Evolutionary conservation across 2,797 vertebrate species (phyloP).

Genomic region (Rhynchotus rufescens): DNA sequence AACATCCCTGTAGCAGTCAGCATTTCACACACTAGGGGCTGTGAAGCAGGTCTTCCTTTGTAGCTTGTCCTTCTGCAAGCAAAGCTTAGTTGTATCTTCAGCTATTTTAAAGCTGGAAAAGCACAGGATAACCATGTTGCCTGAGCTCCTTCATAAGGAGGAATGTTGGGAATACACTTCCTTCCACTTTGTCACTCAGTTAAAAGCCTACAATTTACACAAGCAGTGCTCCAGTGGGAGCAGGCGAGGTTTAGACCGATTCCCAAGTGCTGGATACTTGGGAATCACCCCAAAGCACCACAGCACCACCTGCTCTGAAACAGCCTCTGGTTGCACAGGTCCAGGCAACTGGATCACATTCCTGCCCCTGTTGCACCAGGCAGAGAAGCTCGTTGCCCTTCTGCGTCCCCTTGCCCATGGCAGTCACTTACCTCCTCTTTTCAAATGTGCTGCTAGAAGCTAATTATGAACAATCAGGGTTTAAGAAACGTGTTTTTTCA

Average conservation of each 20-base stretch:
- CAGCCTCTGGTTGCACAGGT: conserved; percentile 52
- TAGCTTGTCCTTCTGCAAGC: background rate
- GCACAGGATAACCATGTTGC: background rate
- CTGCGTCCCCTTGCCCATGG: background rate
- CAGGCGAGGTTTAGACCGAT: background rate
- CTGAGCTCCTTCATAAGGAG: background rate
- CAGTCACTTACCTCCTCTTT: conserved; percentile 43
- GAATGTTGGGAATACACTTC: background rate
- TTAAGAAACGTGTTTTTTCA: conserved; percentile 17
- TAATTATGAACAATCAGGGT: conserved; percentile 60
- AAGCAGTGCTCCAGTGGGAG: background rate
- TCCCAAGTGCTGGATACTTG: background rate
- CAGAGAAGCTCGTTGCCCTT: conserved; percentile 32
- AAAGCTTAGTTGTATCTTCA: background rate
- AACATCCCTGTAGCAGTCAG: background rate
- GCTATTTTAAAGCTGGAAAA: background rate
- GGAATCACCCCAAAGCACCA: background rate
- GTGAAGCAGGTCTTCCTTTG: background rate
- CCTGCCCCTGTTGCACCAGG: conserved; percentile 33
- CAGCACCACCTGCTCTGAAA: conserved; percentile 63
- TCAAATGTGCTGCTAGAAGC: conserved; percentile 57
- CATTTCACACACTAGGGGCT: background rate
- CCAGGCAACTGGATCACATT: conserved; percentile 57
- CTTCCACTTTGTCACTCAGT: background rate
- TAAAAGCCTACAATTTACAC: background rate